Evolutionary conservation across 2,888 invertebrate genomes (phyloP).

Genomic region (Eumacrocentrus americanus): DNA sequence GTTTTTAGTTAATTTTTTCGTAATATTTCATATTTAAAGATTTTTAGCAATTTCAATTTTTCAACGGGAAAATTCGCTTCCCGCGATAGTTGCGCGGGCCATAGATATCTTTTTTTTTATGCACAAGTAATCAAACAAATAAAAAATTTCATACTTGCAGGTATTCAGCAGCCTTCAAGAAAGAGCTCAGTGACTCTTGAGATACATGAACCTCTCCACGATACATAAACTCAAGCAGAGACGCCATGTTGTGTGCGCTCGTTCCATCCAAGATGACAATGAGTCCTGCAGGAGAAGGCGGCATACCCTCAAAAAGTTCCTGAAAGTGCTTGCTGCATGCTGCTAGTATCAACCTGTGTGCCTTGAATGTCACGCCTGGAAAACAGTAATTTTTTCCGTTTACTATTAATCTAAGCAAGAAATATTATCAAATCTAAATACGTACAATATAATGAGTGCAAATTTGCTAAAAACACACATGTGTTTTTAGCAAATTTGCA

Average conservation of each 20-base stretch:
- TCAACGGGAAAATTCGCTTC: too few species aligned
- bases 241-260: constrained; percentile 88
- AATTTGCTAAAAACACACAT: too few species aligned
- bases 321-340: constrained; percentile 94
- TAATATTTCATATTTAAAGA: background rate
- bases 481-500: too few species aligned
- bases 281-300: constrained; percentile 77
- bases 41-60: background rate
- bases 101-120: background rate
- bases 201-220: constrained; percentile 93
- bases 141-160: constrained; percentile 71
- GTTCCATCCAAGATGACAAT: constrained; percentile 90
- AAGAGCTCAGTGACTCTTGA: constrained; percentile 88
- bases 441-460: too few species aligned
- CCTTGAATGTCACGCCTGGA: constrained; percentile 87
- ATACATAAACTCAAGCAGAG: constrained; percentile 91
- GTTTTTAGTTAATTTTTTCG: background rate
- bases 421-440: background rate
- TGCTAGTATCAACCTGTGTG: constrained; percentile 88
- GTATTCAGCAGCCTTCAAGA: constrained; percentile 89
- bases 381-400: constrained; percentile 41
- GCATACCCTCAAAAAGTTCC: constrained; percentile 87
- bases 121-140: background rate
- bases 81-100: background rate
- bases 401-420: background rate